Percentiles rank a stretch among this genome's conserved stretches.
These are phyloP conservation scores for Caenorhabditis auriculariae DNA, from an alignment of 2,888 invertebrate genomes.

Conservation along the genomic window DNA sequence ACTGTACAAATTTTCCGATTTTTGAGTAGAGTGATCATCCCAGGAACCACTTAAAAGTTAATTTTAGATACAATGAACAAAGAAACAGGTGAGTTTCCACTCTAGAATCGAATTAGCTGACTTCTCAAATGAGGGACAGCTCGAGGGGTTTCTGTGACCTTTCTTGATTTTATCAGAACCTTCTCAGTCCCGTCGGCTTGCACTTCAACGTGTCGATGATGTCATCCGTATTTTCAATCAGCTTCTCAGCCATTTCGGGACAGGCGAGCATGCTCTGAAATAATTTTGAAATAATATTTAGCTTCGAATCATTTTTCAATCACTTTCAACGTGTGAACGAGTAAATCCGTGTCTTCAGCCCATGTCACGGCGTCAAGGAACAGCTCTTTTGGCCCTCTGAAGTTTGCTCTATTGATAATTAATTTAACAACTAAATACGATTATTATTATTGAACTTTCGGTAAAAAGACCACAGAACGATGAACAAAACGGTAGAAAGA, in stretches of 20 bases:
- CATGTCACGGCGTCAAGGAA: constrained; percentile 74
- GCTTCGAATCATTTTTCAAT: not conserved
- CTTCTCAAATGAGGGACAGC: too few species aligned
- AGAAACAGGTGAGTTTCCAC: too few species aligned
- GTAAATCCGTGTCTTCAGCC: constrained; percentile 71
- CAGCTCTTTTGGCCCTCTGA: constrained; percentile 68
- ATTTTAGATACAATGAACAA: too few species aligned
- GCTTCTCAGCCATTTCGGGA: constrained; percentile 18
- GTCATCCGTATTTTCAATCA: constrained; percentile 22
- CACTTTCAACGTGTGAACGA: constrained; percentile 73
- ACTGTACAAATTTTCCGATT: too few species aligned
- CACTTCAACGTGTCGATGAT: constrained; percentile 43
- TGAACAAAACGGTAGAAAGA: not conserved
- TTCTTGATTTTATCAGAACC: too few species aligned
- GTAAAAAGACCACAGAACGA: constrained; percentile 2
- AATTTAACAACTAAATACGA: too few species aligned
- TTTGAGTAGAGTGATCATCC: too few species aligned
- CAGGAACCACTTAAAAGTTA: too few species aligned
- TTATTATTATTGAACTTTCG: too few species aligned
- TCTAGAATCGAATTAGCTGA: too few species aligned
- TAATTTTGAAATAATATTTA: not conserved
- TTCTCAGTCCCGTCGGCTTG: constrained; percentile 33
- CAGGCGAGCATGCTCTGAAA: constrained; percentile 24
- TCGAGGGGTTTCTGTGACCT: too few species aligned
- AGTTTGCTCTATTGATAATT: too few species aligned